Percentiles rank a stretch among this genome's conserved stretches.
phyloP scores from a whole-genome alignment of 2,888 invertebrate genomes.

The Cryptocephalus moraei region DNA sequence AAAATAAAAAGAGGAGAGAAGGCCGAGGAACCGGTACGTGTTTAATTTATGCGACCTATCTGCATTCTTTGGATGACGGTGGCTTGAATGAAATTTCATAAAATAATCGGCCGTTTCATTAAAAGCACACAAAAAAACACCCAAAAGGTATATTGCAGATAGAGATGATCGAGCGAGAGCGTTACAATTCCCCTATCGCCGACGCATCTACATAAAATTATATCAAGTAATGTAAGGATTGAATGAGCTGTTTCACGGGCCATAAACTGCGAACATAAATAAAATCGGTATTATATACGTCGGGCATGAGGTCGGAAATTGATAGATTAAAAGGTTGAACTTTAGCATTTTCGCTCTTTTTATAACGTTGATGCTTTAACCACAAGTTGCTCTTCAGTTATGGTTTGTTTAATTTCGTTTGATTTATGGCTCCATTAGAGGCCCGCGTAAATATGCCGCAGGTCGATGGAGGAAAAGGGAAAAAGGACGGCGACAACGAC shows the following conservation, averaged over 20 bases:
- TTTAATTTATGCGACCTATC: no score
- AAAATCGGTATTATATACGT: constrained; percentile 13
- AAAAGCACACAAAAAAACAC: no score
- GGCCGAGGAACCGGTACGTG: no score
- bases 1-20: no score
- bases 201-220: background rate
- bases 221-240: constrained; percentile 16
- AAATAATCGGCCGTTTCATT: no score
- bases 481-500: no score
- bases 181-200: no score
- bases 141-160: no score
- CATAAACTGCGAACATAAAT: constrained; percentile 21
- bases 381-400: constrained; percentile 19
- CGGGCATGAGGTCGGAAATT: constrained; percentile 21
- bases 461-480: background rate
- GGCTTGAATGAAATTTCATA: no score
- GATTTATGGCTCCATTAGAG: constrained; percentile 17
- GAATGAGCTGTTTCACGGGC: constrained; percentile 20
- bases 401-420: constrained; percentile 19
- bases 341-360: constrained; percentile 18
- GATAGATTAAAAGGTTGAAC: constrained; percentile 25
- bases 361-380: constrained; percentile 18
- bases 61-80: no score
- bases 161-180: no score
- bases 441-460: background rate